Evolutionary conservation across 30 jellyfish, hydroid and myxozoan genomes (phyloP).

Genomic region (Turritopsis dohrnii): DNA sequence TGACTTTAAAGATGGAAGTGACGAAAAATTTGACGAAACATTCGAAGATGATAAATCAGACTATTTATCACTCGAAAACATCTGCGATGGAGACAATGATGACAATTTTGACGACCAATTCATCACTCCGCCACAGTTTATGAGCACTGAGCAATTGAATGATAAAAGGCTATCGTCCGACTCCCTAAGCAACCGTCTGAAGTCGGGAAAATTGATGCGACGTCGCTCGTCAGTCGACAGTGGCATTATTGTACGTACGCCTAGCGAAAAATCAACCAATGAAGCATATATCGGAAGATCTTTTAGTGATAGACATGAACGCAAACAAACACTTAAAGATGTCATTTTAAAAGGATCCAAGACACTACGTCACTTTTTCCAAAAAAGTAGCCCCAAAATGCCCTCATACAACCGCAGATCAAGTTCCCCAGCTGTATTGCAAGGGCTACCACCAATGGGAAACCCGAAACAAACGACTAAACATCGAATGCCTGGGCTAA

Average conservation of each 20-base stretch:
- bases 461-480: background rate
- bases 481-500: background rate
- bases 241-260: slow-evolving; percentile 20
- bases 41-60: background rate
- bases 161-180: background rate
- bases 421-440: background rate
- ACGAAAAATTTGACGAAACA: background rate
- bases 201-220: background rate
- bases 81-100: background rate
- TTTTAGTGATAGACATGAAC: background rate
- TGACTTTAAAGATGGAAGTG: background rate
- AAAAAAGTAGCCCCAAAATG: background rate
- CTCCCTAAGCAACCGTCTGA: background rate
- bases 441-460: background rate
- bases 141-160: background rate
- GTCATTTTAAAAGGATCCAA: slow-evolving; percentile 4
- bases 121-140: background rate
- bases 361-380: background rate
- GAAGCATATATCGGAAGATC: background rate
- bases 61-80: background rate
- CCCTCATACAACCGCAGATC: background rate
- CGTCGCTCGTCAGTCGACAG: slow-evolving; percentile 24
- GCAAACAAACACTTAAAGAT: background rate
- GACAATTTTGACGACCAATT: background rate
- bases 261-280: slow-evolving; percentile 13